A percentile compares a stretch with the other conserved stretches of the same genome.
Conservation (phyloP, 2,797 vertebrate species). For the Alcedo quadribrachys region DNA sequence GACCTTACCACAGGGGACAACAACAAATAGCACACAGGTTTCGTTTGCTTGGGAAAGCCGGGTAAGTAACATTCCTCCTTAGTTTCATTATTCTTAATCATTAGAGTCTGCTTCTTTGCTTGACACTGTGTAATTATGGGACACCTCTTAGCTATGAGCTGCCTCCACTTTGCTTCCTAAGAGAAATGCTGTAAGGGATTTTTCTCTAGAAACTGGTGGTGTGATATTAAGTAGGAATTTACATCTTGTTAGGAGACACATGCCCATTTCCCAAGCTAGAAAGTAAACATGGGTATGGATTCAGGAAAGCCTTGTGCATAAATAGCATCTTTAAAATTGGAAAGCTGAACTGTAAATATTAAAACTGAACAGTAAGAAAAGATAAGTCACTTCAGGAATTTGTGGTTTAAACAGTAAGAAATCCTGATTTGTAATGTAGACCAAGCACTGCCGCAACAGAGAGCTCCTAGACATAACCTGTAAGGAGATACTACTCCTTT, state of each 20-base stretch:
- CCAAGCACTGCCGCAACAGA: background rate
- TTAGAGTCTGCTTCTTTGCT: background rate
- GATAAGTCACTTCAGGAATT: background rate
- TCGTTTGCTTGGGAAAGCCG: constrained; percentile 10
- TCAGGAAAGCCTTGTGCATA: background rate
- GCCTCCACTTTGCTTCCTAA: background rate
- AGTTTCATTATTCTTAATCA: constrained; percentile 8
- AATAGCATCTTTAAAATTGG: background rate
- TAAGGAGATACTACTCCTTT: background rate
- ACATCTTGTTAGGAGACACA: background rate
- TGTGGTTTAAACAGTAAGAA: background rate
- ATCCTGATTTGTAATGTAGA: background rate
- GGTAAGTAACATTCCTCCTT: background rate
- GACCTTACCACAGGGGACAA: constrained; percentile 6
- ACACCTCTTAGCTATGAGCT: background rate
- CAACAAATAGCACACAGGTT: constrained; percentile 13
- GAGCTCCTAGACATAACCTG: background rate
- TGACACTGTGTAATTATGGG: background rate
- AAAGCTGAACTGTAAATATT: background rate
- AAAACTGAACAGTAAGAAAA: background rate
- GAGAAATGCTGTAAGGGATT: background rate
- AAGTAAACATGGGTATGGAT: background rate
- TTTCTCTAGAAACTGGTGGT: background rate
- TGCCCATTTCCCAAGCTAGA: background rate
- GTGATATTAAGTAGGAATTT: background rate